Evolutionary conservation across 37 sponge, comb jelly and placozoan genomes (phyloP), one percentile per base, ranked within the genome.

Genomic region (Aphrocallistes beatrix): DNA sequence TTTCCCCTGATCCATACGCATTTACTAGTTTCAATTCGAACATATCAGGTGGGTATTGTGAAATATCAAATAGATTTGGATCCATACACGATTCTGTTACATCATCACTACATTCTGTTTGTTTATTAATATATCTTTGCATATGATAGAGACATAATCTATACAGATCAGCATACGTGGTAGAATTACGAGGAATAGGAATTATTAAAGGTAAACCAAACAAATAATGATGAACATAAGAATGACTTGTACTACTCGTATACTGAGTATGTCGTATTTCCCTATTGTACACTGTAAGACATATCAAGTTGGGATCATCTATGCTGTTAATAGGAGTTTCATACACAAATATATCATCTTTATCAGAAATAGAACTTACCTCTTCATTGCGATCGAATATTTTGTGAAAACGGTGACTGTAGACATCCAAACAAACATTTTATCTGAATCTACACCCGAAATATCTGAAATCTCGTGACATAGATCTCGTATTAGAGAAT

Each of bases 151-250:
- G 13, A 47, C 49, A 47, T 16, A 86, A 60, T 0, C 86, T 50
- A 69, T 94, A 90, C 36, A 94, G 85, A 0, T 39, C 23, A 0
- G 39, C 25, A 81, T 92, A 94, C 36, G 90, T 89, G 82, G 89
- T 91, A 36, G 39, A 51, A 17, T 69, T 23, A 19, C 91, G 37
- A 23, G 91, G 90, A 1, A 94, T 91, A 19, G 83, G 69, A 49
- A 92, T 88, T 10, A 94, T 47, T 21, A 89, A 38, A 25, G 95
- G 95, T 1, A 92, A 60, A 1, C 92, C 95, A 91, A 92, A 94
- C 39, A 81, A 60, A 10, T 19, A 38, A 34, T 1, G 39, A 50
- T 16, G 84, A 32, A 84, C 81, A 13, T 1, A 84, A 45, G 37
- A 75, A 51, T 39, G 39, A 81, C 32, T 38, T 36, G 19, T 42